Conservation (phyloP, 1,140 invertebrate genomes). For the Hycleus phaleratus region DNA sequence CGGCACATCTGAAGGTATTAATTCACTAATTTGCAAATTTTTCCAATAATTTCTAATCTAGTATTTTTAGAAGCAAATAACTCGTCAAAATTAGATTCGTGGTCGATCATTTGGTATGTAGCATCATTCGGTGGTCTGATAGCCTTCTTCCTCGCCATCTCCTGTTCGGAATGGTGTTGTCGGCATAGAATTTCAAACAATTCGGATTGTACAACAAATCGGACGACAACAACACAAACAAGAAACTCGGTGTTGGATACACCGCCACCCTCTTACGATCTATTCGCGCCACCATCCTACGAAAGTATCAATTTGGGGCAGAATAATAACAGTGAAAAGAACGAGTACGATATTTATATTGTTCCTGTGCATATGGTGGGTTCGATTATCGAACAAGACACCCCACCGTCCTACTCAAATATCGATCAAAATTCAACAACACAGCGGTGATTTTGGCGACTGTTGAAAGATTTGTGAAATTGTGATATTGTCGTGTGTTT, state of each 20-base stretch:
- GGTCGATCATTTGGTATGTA: conserved; percentile 55
- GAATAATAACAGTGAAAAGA: conserved; percentile 40
- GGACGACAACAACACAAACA: conserved; percentile 24
- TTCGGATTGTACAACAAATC: conserved; percentile 10
- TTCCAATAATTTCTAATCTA: background rate
- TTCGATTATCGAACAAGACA: conserved; percentile 13
- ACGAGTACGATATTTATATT: conserved; percentile 44
- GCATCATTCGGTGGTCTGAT: conserved; percentile 52
- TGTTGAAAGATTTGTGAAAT: too few relatives aligned
- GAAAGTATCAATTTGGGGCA: conserved; percentile 45
- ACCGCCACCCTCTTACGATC: conserved; percentile 50
- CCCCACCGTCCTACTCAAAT: conserved; percentile 7
- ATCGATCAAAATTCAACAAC: too few relatives aligned
- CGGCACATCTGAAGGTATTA: too few relatives aligned
- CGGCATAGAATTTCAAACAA: conserved; percentile 24
- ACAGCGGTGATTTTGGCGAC: too few relatives aligned
- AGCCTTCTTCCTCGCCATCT: conserved; percentile 52
- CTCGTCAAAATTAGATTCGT: conserved; percentile 39
- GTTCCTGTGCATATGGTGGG: conserved; percentile 41
- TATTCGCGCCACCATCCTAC: conserved; percentile 53
- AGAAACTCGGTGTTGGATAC: conserved; percentile 37
- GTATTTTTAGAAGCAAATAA: background rate
- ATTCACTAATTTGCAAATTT: too few relatives aligned
- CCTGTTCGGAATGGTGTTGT: conserved; percentile 54
- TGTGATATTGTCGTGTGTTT: too few relatives aligned